A percentile compares a stretch with the other conserved stretches of the same genome.
These are phyloP conservation scores for Capitella teleta DNA, from an alignment of 1,140 invertebrate genomes.

Conservation along the genomic window DNA sequence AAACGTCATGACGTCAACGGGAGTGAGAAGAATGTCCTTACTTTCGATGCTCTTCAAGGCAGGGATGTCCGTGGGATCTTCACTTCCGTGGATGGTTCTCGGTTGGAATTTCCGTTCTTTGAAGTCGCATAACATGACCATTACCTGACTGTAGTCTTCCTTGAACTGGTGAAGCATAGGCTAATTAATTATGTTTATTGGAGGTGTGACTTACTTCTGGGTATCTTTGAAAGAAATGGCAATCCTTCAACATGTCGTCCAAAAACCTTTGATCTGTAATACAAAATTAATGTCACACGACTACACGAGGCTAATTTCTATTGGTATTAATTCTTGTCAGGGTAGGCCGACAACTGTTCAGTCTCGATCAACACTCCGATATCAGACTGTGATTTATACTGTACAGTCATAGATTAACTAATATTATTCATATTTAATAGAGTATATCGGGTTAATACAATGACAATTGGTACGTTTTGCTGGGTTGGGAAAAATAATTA, in stretches of 20 bases:
- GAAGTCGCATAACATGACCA: conserved; percentile 29
- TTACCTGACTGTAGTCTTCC: conserved; percentile 19
- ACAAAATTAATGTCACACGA: not conserved
- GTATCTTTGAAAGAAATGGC: not conserved
- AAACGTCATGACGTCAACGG: conserved; percentile 14
- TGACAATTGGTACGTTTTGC: not conserved
- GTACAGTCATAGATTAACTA: not conserved
- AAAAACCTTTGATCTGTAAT: not conserved
- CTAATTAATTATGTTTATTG: not conserved
- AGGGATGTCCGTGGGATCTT: too few relatives aligned
- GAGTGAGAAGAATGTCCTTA: conserved; percentile 12
- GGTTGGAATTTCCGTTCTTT: conserved; percentile 27
- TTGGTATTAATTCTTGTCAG: not conserved
- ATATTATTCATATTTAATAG: not conserved
- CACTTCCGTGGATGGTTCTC: too few relatives aligned
- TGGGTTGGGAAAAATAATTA: not conserved
- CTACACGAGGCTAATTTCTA: not conserved
- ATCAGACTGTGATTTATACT: not conserved
- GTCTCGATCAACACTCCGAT: not conserved
- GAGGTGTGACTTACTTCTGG: not conserved
- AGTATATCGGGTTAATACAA: not conserved
- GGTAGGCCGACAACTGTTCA: not conserved
- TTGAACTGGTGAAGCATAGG: conserved; percentile 14
- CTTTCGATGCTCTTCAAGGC: too few relatives aligned
- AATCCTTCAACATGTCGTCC: not conserved